Base-by-base conservation (phyloP, 2,888 invertebrate species). In the Aphelenchoides bicaudatus region DNA sequence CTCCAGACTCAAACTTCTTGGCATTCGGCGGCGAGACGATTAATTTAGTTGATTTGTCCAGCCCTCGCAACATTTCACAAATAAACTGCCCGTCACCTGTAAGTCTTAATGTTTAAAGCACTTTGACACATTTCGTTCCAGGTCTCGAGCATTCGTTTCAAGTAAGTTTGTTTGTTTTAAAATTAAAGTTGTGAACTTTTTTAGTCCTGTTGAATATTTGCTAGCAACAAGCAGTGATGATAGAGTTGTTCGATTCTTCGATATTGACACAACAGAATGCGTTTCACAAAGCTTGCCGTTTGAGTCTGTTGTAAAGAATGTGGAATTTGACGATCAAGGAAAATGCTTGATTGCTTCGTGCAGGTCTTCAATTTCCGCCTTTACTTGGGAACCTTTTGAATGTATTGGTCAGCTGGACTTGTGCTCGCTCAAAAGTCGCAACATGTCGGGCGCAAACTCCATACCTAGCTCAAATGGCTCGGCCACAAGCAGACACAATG, bases 191-290 rank as follows among this genome's bases (percentile, higher is more conserved):
- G 23, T 49, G 1, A 52, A 56, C 6, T 25, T 66, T 10, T 66
- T 69, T 39, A 70, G 70, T 43, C 66, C 66, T 16, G 38, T 50
- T 1, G 69, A 66, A 39, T 66, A 55, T 34, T 29, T 70, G 10
- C 30, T 66, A 19, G 65, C 56, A 13, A 66, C 59, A 8, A 47
- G 52, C 23, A 43, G 51, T 38, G 58, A 60, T 23, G 66, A 66
- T 49, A 51, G 58, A 16, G 30, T 67, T n/a, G 59, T 70, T 25
- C 51, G 68, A 2, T 70, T 65, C 27, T 70, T 60, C 61, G 66
- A 66, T 39, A 52, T 66, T 8, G 66, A 66, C 27, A 70, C 66
- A 6, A 23, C 53, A 1, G 66, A 66, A 29, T 66, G 66, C 37
- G 52, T 66, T 10, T 52, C 66, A 2, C 66, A 66, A 46, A 43